Evolutionary conservation across 2,113 vertebrate species (phyloP).

Genomic region (Oenanthe melanoleuca): DNA sequence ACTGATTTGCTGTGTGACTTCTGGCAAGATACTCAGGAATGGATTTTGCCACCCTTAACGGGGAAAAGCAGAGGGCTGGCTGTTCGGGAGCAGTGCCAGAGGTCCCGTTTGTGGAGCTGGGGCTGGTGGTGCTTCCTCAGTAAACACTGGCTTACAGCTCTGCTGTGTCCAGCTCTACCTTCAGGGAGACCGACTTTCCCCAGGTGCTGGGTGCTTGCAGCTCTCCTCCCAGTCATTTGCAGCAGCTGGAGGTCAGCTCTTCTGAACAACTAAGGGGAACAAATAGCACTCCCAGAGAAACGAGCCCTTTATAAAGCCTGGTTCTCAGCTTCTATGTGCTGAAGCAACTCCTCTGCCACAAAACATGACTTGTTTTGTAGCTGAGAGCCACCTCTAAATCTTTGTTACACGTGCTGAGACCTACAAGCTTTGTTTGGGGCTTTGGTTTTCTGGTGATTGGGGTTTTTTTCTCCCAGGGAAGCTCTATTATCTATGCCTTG

Average conservation of each 20-base stretch:
- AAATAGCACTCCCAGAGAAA: not conserved
- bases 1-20: not conserved
- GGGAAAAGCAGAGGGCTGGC: not conserved
- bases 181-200: not conserved
- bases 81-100: not conserved
- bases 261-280: not conserved
- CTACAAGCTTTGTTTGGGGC: not conserved
- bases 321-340: not conserved
- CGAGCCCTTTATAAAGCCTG: not conserved
- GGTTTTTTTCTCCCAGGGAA: not conserved
- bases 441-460: not conserved
- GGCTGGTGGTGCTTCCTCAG: fast-evolving
- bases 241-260: not conserved
- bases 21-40: not conserved
- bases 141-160: not conserved
- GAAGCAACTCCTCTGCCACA: not conserved
- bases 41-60: not conserved
- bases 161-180: not conserved
- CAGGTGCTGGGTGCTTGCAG: not conserved
- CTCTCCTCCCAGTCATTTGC: not conserved
- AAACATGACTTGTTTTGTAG: not conserved
- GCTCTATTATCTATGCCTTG: not conserved
- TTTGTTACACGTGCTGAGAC: not conserved
- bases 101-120: not conserved
- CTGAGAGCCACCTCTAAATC: not conserved